Percentiles rank a stretch among this genome's conserved stretches.
Evolutionary conservation across 2,888 invertebrate genomes (phyloP).

Genomic region (Lucinisca nassula): DNA sequence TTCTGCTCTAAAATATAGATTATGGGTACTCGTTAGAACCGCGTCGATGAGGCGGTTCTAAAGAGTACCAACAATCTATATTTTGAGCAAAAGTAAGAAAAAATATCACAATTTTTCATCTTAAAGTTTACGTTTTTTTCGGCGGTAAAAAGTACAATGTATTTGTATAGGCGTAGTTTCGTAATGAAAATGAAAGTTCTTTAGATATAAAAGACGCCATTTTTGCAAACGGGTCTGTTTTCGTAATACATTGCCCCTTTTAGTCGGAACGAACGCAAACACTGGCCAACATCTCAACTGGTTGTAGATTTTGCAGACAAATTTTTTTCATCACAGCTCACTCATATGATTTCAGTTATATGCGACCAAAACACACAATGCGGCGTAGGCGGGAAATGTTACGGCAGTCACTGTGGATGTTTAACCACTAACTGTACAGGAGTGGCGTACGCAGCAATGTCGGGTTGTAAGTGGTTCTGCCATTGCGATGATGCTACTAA

Average conservation of each 20-base stretch:
- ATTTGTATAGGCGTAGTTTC: too few relatives aligned
- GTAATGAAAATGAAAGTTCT: not conserved
- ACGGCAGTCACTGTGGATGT: not conserved
- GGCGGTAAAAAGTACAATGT: too few relatives aligned
- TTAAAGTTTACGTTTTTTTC: too few relatives aligned
- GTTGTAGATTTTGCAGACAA: not conserved
- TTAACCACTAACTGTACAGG: not conserved
- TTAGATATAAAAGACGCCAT: not conserved
- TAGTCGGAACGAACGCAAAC: not conserved
- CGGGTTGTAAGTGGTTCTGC: not conserved
- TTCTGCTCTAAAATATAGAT: too few relatives aligned
- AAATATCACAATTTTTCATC: too few relatives aligned
- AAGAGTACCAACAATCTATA: too few relatives aligned
- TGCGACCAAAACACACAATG: not conserved
- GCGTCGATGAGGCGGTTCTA: too few relatives aligned
- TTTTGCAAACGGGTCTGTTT: not conserved
- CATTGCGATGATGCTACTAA: not conserved
- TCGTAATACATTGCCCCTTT: not conserved
- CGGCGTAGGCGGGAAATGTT: not conserved
- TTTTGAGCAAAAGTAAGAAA: too few relatives aligned
- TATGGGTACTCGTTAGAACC: too few relatives aligned
- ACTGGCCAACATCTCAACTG: not conserved
- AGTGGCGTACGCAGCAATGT: not conserved
- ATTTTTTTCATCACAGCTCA: not conserved
- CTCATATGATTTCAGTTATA: not conserved